Evolutionary conservation across 2,888 invertebrate genomes (phyloP), one percentile per base, ranked within the genome.

Genomic region (Oscheius sp.): DNA sequence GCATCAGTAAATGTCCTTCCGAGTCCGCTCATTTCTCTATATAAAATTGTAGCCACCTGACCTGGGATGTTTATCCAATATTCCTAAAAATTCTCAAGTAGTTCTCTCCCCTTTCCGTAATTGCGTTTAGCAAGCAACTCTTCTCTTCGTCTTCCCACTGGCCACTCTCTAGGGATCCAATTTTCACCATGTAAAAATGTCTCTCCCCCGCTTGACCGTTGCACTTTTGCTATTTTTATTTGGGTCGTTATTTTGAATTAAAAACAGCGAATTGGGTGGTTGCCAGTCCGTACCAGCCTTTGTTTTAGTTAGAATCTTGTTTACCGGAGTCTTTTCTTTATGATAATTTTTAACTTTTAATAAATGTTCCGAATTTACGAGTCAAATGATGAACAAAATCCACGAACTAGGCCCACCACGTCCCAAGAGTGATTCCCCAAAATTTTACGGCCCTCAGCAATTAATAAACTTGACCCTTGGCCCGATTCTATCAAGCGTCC

Each of bases 21-120:
- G 35, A 35, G 9, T 35, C 35, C 9, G 5, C 5, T 35, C 5
- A n/a, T n/a, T n/a, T n/a, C n/a, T n/a, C n/a, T n/a, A n/a, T n/a
- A n/a, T n/a, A n/a, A n/a, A n/a, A n/a, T n/a, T n/a, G n/a, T n/a
- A n/a, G n/a, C n/a, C n/a, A n/a, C n/a, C n/a, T n/a, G n/a, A n/a
- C n/a, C n/a, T n/a, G n/a, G n/a, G n/a, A n/a, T n/a, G 35, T 3
- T 21, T 21, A 49, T 49, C 49, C 49, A 49, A 49, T 27, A 35
- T 9, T 58, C 29, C 21, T 21, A 7, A 61, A 61, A 61, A 43
- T 61, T 61, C 61, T 43, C 61, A 45, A 61, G 61, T 61, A 41
- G 18, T 61, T 61, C 58, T 18, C 61, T n/a, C n/a, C n/a, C n/a
- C n/a, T n/a, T n/a, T n/a, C 41, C 61, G 43, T 61, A 61, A 61